Evolutionary conservation across 1,140 invertebrate species (phyloP).

Genomic region (Himalopsyche phryganea): DNA sequence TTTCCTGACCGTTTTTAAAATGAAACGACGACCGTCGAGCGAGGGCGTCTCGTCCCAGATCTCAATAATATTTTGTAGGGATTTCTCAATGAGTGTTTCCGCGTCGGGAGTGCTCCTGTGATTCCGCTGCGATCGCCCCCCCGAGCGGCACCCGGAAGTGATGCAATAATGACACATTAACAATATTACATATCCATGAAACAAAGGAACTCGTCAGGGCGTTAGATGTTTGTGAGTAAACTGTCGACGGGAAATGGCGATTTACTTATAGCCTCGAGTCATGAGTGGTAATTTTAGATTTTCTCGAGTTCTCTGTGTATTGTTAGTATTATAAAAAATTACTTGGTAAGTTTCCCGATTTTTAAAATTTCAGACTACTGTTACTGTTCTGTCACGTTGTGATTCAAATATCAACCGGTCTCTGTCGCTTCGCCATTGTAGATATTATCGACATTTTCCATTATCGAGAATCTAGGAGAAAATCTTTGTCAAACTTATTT

Average conservation of each 20-base stretch:
- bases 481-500: too few relatives aligned
- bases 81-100: background rate
- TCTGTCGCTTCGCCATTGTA: conserved; percentile 7
- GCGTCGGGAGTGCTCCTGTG: too few relatives aligned
- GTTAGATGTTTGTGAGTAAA: conserved; percentile 34
- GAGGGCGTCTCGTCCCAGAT: conserved; percentile 18
- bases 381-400: conserved; percentile 30
- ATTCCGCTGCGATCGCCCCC: background rate
- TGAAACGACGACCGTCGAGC: background rate
- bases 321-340: conserved; percentile 33
- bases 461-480: too few relatives aligned
- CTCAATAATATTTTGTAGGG: conserved; percentile 28
- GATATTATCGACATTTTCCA: conserved; percentile 3
- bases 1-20: conserved; percentile 14
- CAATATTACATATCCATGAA: conserved; percentile 34
- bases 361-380: conserved; percentile 30
- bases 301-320: conserved; percentile 36
- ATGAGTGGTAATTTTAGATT: conserved; percentile 33
- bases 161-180: conserved; percentile 30
- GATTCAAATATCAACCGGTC: conserved; percentile 27
- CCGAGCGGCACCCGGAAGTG: conserved; percentile 15
- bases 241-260: conserved; percentile 27
- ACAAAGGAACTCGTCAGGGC: conserved; percentile 29
- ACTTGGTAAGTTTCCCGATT: conserved; percentile 31
- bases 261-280: conserved; percentile 23